Base-by-base conservation (phyloP, 2,888 invertebrate species). In the Mesoligia furuncula region DNA sequence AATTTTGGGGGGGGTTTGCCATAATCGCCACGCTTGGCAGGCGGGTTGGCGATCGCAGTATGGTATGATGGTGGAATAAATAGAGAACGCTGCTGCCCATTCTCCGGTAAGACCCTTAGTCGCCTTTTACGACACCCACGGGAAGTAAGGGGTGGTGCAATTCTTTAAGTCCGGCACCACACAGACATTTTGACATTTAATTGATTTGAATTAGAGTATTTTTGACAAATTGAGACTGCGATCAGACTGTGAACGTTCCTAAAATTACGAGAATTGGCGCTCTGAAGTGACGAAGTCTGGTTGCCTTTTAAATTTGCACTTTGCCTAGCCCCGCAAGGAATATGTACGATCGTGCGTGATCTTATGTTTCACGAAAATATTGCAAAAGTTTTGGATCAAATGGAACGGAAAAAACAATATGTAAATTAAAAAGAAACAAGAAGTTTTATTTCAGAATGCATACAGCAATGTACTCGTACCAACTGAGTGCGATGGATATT, bases 391-490 rank as follows among this genome's bases (percentile, higher is more conserved):
- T 11, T 67, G 42, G 2, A 61, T 54, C 27, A 67, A 81, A 75
- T 67, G 42, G 45, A 75, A 81, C 81, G 81, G 66, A 79, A 75
- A 59, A 59, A 79, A 79, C 48, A 24, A 27, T 66, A 61, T 45
- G 66, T 48, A 72, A 71, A 64, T 59, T 1, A 51, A 74, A 72
- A 80, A 20, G 4, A 36, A 57, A 36, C 51, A 54, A 67, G 61
- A 74, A 27, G 36, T 81, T 73, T 36, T 13, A 42, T 73, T 59
- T 80, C n/a, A 65, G 48, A 69, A 79, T 45, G 15, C 24, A n/a
- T 13, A 31, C 9, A n/a, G 8, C 31, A 59, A 65, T 59, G 48
- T 31, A n/a, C n/a, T n/a, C n/a, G n/a, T n/a, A 48, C 6, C 36
- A 6, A 6, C 15, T 5, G 8, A 36, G 17, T 65, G 45, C 8